Evolutionary conservation across 23 tunicate species (phyloP).

Genomic region (Corella eumyota): DNA sequence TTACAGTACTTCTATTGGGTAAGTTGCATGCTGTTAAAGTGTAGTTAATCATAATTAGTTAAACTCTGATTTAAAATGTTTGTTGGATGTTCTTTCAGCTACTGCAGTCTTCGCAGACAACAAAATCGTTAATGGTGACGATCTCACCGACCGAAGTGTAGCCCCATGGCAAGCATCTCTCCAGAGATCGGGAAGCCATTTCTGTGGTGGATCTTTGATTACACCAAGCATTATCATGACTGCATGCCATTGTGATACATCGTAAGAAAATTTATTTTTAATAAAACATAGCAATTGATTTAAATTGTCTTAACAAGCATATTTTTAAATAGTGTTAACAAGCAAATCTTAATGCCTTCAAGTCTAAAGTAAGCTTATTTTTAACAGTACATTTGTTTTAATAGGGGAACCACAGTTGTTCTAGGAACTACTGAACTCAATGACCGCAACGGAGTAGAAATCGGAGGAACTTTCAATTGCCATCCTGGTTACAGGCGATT

Average conservation of each 20-base stretch:
- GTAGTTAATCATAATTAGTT: too few species aligned
- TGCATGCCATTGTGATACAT: slow-evolving; percentile 4
- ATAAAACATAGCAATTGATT: neutral
- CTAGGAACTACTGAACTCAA: slow-evolving; percentile 35
- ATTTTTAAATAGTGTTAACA: too few species aligned
- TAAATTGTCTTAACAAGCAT: neutral
- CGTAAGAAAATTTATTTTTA: neutral
- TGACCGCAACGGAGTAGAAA: slow-evolving; percentile 15
- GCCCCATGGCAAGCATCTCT: slow-evolving; percentile 20
- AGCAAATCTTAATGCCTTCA: too few species aligned
- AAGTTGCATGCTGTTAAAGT: too few species aligned
- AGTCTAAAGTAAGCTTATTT: too few species aligned
- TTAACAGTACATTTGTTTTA: too few species aligned
- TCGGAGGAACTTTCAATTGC: slow-evolving; percentile 20
- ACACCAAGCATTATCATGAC: slow-evolving; percentile 3
- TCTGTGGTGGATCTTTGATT: slow-evolving; percentile 12
- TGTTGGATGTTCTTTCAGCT: too few species aligned
- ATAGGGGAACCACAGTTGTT: too few species aligned
- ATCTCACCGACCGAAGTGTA: neutral
- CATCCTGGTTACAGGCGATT: slow-evolving; percentile 45
- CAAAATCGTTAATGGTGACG: slow-evolving; percentile 1
- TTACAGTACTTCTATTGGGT: too few species aligned
- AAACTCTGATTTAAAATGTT: too few species aligned
- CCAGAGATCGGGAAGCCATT: slow-evolving; percentile 5
- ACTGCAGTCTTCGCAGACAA: slow-evolving; percentile 1